Evolutionary conservation across 2,113 vertebrate species (phyloP), one percentile per base, ranked within the genome.

Genomic region (Grantiella picta): DNA sequence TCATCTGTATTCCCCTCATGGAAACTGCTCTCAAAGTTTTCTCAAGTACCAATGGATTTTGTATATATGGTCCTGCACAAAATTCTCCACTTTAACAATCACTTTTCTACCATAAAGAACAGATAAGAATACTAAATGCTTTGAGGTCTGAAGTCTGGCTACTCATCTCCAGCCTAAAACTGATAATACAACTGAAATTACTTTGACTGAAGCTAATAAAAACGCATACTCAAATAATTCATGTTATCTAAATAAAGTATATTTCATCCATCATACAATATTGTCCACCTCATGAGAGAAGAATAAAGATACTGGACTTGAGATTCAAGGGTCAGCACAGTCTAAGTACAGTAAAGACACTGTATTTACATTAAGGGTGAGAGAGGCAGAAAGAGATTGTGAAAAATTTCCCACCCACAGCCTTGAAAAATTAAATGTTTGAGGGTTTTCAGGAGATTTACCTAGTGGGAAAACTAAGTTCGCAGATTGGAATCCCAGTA

Each of bases 201-300:
- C 47, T 91, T 65, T 84, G 53, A 93, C 70, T 17, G 18, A 65
- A 72, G 93, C 19, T 89, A 94, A 87, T 68, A 94, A 96, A 87
- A 95, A 75, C 23, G 28, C 84, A 89, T 20, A 42, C 47, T 80
- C 72, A 85, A 88, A 92, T 95, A 90, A 95, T 81, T 90, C 61
- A 82, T 35, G 42, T 60, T 90, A 92, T 94, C 61, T 77, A 95
- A 96, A 97, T 94, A 86, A 96, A 97, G 66, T 89, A 94, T 88
- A 73, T 83, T 89, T 90, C 73, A 92, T 86, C 52, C 56, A 86
- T 69, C 89, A 70, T 28, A 71, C 61, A 90, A 61, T 49, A 89
- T 23, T 61, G 36, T 80, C 56, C 94, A 61, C 6, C 33, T 68
- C 15, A 3, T n/a, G 29, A 72, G 40, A 84, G 61, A 65, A 94